A percentile compares a stretch with the other conserved stretches of the same genome.
These are phyloP conservation scores for Hemiprocne comata DNA, from an alignment of 2,113 vertebrate genomes.

Conservation along the genomic window DNA sequence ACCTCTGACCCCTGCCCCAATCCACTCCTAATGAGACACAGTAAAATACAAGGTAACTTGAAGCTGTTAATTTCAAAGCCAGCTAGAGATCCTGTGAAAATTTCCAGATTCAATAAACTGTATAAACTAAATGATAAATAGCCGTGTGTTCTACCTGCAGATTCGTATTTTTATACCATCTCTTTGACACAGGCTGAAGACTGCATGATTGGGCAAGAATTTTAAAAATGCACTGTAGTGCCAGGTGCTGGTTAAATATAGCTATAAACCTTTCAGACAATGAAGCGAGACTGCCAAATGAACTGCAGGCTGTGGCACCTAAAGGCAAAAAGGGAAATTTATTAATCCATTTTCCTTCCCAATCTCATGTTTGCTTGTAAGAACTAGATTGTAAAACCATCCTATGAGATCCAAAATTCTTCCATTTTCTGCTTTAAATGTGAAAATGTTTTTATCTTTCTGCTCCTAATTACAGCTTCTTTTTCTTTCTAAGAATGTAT, in stretches of 20 bases:
- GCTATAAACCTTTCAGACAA: constrained; percentile 54
- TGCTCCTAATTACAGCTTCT: constrained; percentile 76
- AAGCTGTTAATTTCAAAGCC: not conserved
- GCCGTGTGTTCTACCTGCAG: not conserved
- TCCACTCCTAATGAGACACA: not conserved
- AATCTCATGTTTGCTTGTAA: constrained; percentile 40
- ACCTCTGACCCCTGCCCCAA: not conserved
- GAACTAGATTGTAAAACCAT: constrained; percentile 13
- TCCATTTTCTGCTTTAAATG: constrained; percentile 45
- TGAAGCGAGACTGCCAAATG: constrained; percentile 64
- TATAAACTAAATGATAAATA: not conserved
- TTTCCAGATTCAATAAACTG: not conserved
- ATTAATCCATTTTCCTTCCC: constrained; percentile 63
- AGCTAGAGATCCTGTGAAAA: not conserved
- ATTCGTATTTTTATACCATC: not conserved
- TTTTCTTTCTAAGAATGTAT: constrained; percentile 78
- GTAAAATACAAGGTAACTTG: not conserved
- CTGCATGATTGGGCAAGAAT: constrained; percentile 15
- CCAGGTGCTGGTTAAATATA: constrained; percentile 52
- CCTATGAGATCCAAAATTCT: constrained; percentile 38
- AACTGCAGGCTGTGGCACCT: constrained; percentile 53
- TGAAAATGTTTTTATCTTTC: constrained; percentile 68
- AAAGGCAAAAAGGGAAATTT: constrained; percentile 68
- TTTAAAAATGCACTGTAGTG: not conserved
- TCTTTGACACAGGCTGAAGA: not conserved